Base-by-base conservation (phyloP, 2,888 invertebrate species). In the Thymelicus acteon region DNA sequence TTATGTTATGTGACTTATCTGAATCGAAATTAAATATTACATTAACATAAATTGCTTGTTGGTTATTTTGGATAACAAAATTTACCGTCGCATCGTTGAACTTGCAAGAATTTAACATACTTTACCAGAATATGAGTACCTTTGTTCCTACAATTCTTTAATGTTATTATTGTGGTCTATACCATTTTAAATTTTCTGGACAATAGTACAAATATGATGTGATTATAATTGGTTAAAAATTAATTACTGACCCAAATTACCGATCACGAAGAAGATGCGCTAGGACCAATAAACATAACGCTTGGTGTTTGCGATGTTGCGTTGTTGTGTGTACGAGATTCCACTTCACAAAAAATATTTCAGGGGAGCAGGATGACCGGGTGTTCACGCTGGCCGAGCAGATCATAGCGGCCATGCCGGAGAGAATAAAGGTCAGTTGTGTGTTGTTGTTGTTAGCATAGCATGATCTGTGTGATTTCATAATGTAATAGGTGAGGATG, bases 341-440 rank as follows among this genome's bases (percentile, higher is more conserved):
- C 82, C 83, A 89, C 83, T 85, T 85, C 77, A 85, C 79, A 78
- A 80, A 71, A 81, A 84, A 79, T 75, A 78, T 92, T 95, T 87
- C 95, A 97, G 97, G 98, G 96, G 98, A 98, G 90, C 97, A 98
- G 94, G 97, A 98, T 95, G 97, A 97, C 81, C 96, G 97, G 84
- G 98, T 98, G 76, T 95, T 98, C 82, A 98, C 98, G 70, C 94
- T 99, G 85, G 99, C 99, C 68, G 98, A 99, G 89, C 98, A 99
- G 94, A 99, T 99, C 80, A 99, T 99, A 84, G 99, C 99, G 68
- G 99, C 99, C 12, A 98, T 99, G 95, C 99, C 99, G 72, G 98
- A 99, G 79, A 95, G 98, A 82, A 99, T 99, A 86, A 99, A 99
- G 96, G 97, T 97, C 48, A 88, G 84, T 78, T 44, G 65, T 68